Conservation (phyloP, 2,888 invertebrate genomes). For the Penaeus monodon region DNA sequence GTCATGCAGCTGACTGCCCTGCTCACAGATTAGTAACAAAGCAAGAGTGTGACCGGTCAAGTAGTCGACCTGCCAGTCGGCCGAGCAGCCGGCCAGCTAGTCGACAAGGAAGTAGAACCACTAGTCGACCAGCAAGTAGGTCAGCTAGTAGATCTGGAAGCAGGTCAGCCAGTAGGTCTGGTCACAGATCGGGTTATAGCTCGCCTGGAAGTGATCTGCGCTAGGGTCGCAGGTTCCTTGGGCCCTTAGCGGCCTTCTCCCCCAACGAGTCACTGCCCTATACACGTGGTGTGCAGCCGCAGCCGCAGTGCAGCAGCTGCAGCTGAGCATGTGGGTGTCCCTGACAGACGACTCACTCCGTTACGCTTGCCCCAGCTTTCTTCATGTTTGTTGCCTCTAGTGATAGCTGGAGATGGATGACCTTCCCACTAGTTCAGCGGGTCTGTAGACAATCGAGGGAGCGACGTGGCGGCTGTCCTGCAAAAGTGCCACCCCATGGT, state of each 20-base stretch:
- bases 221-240: slow-evolving; percentile 48
- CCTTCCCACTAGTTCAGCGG: slow-evolving; percentile 38
- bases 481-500: slow-evolving; percentile 37
- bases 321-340: slow-evolving; percentile 53
- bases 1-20: slow-evolving; percentile 63
- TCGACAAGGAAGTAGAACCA: slow-evolving; percentile 62
- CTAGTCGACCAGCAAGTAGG: slow-evolving; percentile 65
- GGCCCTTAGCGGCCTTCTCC: slow-evolving; percentile 45
- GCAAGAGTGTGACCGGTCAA: slow-evolving; percentile 55
- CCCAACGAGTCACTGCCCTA: slow-evolving; percentile 61
- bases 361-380: slow-evolving; percentile 57
- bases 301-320: slow-evolving; percentile 37
- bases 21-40: slow-evolving; percentile 57
- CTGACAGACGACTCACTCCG: slow-evolving; percentile 58
- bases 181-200: slow-evolving; percentile 64
- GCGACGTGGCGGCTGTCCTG: slow-evolving; percentile 44
- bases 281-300: slow-evolving; percentile 52
- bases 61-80: slow-evolving; percentile 63
- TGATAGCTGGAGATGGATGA: slow-evolving; percentile 50
- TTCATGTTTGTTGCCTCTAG: slow-evolving; percentile 61
- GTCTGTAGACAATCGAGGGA: slow-evolving; percentile 52
- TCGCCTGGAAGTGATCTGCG: slow-evolving; percentile 65
- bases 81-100: slow-evolving; percentile 61
- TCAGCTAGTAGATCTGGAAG: slow-evolving; percentile 65
- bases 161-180: slow-evolving; percentile 65